Percentiles rank a stretch among this genome's conserved stretches.
phyloP scores from a whole-genome alignment of 2,888 invertebrate genomes.

The Metalampra italica region DNA sequence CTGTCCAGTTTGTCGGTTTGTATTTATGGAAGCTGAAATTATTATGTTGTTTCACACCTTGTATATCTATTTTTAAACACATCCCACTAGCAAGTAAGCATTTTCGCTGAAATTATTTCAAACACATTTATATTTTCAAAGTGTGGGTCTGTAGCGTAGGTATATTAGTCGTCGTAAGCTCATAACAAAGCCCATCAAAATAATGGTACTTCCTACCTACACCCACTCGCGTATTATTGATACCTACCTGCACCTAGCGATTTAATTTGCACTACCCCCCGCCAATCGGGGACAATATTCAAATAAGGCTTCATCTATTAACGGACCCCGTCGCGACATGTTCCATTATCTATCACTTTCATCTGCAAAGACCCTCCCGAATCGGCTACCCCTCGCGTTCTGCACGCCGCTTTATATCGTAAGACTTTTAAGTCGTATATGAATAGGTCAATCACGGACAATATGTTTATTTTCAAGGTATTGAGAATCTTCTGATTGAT shows the following conservation, averaged over 20 bases:
- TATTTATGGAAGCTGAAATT: no score
- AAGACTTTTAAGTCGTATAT: not conserved
- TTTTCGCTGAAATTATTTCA: no score
- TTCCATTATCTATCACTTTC: slow-evolving; percentile 67
- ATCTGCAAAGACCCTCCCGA: slow-evolving; percentile 55
- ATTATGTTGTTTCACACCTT: no score
- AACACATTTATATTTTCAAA: no score
- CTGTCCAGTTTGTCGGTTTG: no score
- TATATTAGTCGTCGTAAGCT: not conserved
- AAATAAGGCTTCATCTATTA: slow-evolving; percentile 76
- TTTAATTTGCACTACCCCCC: slow-evolving; percentile 71
- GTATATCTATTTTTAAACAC: no score
- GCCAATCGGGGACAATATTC: slow-evolving; percentile 69
- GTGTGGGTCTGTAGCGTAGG: no score
- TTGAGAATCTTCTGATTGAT: no score
- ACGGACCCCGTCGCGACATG: slow-evolving; percentile 65
- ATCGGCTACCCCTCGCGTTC: slow-evolving; percentile 6
- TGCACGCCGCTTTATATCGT: slow-evolving; percentile 1
- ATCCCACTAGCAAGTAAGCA: no score
- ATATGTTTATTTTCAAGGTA: not conserved
- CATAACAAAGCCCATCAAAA: not conserved
- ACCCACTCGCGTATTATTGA: slow-evolving; percentile 8
- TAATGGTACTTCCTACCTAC: not conserved
- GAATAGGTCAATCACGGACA: not conserved
- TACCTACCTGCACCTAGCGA: slow-evolving; percentile 49